Evolutionary conservation across 2,113 vertebrate genomes (phyloP).

Genomic region (Thalassoma bifasciatum): DNA sequence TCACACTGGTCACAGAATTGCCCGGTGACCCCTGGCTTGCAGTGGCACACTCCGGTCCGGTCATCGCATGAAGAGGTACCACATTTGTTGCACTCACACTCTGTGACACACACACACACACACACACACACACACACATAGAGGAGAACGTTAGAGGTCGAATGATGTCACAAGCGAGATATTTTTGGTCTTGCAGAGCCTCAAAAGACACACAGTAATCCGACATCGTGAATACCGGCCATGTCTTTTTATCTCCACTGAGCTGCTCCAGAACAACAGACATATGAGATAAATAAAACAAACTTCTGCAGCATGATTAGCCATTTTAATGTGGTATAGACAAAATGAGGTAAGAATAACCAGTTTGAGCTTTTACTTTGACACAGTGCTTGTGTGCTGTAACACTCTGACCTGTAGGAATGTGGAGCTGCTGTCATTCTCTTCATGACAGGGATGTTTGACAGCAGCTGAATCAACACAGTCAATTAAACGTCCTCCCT

Average conservation of each 20-base stretch:
- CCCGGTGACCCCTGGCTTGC: conserved; percentile 86
- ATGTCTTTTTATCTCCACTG: conserved; percentile 9
- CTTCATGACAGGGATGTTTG: background rate
- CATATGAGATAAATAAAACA: background rate
- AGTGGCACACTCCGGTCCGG: conserved; percentile 85
- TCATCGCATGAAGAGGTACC: conserved; percentile 86
- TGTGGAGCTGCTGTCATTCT: background rate
- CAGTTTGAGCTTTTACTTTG: too few species aligned
- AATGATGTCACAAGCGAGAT: conserved; percentile 33
- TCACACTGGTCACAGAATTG: conserved; percentile 84
- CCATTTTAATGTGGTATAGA: background rate
- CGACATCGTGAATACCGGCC: conserved; percentile 24
- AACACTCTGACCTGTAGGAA: background rate
- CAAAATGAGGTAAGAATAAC: background rate
- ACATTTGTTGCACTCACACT: conserved; percentile 83
- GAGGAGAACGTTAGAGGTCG: conserved; percentile 32
- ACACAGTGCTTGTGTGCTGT: background rate
- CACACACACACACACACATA: conserved; percentile 33
- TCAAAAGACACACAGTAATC: conserved; percentile 18
- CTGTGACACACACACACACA: conserved; percentile 65
- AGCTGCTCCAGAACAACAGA: background rate
- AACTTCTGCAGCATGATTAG: background rate
- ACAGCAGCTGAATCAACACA: conserved; percentile 52
- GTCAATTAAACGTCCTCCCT: background rate
- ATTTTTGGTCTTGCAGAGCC: conserved; percentile 42